phyloP scores from a whole-genome alignment of 2,888 invertebrate genomes.

The Metopia argyrocephala region DNA sequence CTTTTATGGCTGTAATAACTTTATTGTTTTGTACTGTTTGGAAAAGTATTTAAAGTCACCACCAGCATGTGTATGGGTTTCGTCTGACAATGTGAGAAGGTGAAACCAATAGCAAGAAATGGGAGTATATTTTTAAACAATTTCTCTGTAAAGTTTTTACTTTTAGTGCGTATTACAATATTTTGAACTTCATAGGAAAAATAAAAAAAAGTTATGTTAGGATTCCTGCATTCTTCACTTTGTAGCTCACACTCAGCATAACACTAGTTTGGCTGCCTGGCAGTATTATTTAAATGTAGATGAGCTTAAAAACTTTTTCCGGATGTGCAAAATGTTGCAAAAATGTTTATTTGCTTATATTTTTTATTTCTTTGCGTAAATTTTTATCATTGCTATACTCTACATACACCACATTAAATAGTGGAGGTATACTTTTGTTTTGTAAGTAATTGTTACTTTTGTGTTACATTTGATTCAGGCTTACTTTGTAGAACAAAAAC shows the following conservation, averaged over 20 bases:
- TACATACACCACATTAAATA: no score
- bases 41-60: slow-evolving; percentile 17
- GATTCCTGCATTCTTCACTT: not conserved
- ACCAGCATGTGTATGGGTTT: not conserved
- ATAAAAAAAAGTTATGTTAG: not conserved
- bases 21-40: slow-evolving; percentile 2
- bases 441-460: not conserved
- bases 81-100: not conserved
- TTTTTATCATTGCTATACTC: not conserved
- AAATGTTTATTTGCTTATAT: slow-evolving; percentile 16
- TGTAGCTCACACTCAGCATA: not conserved
- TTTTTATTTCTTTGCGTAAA: not conserved
- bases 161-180: not conserved
- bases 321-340: slow-evolving; percentile 48
- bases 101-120: not conserved
- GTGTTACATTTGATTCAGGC: not conserved
- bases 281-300: slow-evolving; percentile 65
- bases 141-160: not conserved
- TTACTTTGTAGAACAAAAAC: not conserved
- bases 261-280: no score
- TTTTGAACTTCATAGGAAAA: not conserved
- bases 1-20: not conserved
- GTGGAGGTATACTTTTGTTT: not conserved
- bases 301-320: slow-evolving; percentile 64
- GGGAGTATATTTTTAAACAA: not conserved